These are phyloP conservation scores for Mylabris sibirica DNA, from an alignment of 2,888 invertebrate species.

Conservation along the genomic window DNA sequence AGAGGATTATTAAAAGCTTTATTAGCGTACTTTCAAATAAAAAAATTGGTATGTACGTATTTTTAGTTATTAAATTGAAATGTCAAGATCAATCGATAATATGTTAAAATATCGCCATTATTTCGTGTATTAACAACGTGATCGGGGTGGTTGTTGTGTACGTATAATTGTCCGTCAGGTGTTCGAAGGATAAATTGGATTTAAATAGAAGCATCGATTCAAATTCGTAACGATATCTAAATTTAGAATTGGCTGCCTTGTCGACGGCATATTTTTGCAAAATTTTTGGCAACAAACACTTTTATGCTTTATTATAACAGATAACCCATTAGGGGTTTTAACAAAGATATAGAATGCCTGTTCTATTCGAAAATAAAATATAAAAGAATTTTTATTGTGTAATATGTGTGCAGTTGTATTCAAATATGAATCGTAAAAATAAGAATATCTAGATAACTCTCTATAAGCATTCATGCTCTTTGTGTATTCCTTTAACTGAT, in stretches of 20 bases:
- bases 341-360: slow-evolving; percentile 3
- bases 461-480: background rate
- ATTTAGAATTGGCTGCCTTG: slow-evolving; percentile 25
- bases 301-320: slow-evolving; percentile 28
- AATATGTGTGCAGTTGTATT: background rate
- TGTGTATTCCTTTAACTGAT: background rate
- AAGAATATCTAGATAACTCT: background rate
- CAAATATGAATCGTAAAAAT: background rate
- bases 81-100: background rate
- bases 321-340: slow-evolving; percentile 10
- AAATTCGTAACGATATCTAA: slow-evolving; percentile 17
- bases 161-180: background rate
- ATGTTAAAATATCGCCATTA: background rate
- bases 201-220: background rate
- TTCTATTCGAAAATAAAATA: background rate
- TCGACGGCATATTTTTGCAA: slow-evolving; percentile 27
- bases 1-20: background rate
- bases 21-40: too few relatives aligned
- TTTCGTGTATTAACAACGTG: too few relatives aligned
- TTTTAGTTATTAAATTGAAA: too few relatives aligned
- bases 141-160: background rate
- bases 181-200: background rate
- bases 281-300: slow-evolving; percentile 25
- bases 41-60: too few relatives aligned
- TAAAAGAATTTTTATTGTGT: too few relatives aligned